Conservation (phyloP, 2,113 vertebrate species). For the Pachypanchax playfairii region DNA sequence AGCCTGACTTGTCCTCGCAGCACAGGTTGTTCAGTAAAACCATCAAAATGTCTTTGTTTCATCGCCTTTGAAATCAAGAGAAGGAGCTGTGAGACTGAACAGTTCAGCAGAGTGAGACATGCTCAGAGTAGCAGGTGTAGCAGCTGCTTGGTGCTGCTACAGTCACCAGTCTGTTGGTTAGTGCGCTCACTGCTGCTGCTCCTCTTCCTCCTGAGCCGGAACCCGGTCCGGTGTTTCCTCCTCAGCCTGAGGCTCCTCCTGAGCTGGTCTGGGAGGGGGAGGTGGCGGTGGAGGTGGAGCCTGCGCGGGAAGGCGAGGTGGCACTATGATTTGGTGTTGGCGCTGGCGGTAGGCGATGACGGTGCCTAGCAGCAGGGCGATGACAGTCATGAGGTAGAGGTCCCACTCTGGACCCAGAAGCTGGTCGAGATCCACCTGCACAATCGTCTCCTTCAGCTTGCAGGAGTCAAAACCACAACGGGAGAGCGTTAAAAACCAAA, state of each 20-base stretch:
- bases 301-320: conserved; percentile 67
- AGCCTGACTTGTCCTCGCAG: conserved; percentile 35
- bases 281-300: conserved; percentile 50
- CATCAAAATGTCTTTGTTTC: conserved; percentile 8
- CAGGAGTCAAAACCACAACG: not conserved
- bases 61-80: conserved; percentile 34
- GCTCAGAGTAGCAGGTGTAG: conserved; percentile 37
- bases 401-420: conserved; percentile 97
- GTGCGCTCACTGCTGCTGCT: conserved; percentile 59
- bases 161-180: conserved; percentile 38
- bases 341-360: conserved; percentile 96
- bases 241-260: conserved; percentile 53
- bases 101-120: conserved; percentile 23
- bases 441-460: conserved; percentile 87
- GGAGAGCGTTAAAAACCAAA: not conserved
- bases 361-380: conserved; percentile 92
- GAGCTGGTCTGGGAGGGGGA: conserved; percentile 67
- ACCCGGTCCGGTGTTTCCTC: conserved; percentile 47
- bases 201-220: conserved; percentile 53
- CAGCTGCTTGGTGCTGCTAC: conserved; percentile 28
- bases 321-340: conserved; percentile 88
- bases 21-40: conserved; percentile 12
- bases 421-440: conserved; percentile 95
- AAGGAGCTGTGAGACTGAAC: conserved; percentile 34
- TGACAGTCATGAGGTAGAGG: conserved; percentile 98